Conservation (phyloP, 2,888 invertebrate species). For the Xiphydria camelus region DNA sequence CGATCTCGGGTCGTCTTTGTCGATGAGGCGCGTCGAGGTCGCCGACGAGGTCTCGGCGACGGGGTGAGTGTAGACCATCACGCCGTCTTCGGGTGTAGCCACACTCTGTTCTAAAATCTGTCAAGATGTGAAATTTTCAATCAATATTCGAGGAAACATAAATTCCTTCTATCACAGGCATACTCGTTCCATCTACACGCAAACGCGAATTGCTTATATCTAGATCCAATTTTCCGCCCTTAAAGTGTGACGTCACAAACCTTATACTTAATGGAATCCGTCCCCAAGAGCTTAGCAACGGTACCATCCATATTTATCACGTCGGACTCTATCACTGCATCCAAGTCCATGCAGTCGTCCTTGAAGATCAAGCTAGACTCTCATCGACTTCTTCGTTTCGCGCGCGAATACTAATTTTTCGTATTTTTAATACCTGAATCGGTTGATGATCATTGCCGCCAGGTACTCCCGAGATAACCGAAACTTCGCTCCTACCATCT, state of each 20-base stretch:
- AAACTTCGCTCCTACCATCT: constrained; percentile 27
- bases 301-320: constrained; percentile 34
- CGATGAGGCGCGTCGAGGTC: constrained; percentile 52
- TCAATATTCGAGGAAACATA: neutral
- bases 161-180: too few relatives aligned
- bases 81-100: constrained; percentile 30
- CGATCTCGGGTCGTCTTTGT: constrained; percentile 65
- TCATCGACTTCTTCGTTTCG: too few relatives aligned
- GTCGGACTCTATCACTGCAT: constrained; percentile 38
- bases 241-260: too few relatives aligned
- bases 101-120: constrained; percentile 38
- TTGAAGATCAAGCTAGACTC: constrained; percentile 10
- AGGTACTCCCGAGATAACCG: constrained; percentile 25
- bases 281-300: constrained; percentile 36
- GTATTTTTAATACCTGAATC: constrained; percentile 35
- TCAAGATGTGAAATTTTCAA: too few relatives aligned
- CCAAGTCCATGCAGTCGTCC: constrained; percentile 36
- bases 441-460: constrained; percentile 31
- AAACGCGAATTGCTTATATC: too few relatives aligned
- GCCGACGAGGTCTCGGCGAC: constrained; percentile 22
- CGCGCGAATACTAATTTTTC: too few relatives aligned
- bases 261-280: constrained; percentile 40
- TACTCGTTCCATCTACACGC: too few relatives aligned
- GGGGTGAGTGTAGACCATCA: constrained; percentile 30
- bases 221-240: too few relatives aligned